Evolutionary conservation across 1,140 invertebrate species (phyloP).

Genomic region (Magallana ariakensis): DNA sequence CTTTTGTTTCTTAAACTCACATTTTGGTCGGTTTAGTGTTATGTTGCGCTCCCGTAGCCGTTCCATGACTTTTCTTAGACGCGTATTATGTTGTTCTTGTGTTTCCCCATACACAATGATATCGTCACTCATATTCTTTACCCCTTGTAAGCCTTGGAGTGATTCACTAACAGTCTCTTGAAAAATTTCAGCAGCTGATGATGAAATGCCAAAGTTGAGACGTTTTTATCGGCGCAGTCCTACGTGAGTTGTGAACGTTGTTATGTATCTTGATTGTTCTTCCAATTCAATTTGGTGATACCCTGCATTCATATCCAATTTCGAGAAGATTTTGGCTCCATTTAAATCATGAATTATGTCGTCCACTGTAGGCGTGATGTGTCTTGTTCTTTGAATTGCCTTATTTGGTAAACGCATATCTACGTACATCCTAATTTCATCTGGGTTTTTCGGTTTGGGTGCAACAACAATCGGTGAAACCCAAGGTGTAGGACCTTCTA

Average conservation of each 20-base stretch:
- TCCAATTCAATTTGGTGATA: constrained; percentile 61
- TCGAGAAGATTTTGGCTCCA: constrained; percentile 58
- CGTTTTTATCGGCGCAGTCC: constrained; percentile 58
- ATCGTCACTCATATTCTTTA: constrained; percentile 50
- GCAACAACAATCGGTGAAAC: constrained; percentile 63
- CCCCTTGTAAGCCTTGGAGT: constrained; percentile 29
- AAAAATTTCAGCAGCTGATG: constrained; percentile 62
- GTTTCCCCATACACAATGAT: constrained; percentile 44
- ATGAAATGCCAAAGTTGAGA: constrained; percentile 56
- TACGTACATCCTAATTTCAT: constrained; percentile 57
- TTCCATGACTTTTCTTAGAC: background rate
- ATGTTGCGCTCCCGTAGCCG: constrained; percentile 24
- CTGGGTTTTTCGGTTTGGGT: constrained; percentile 59
- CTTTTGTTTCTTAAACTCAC: constrained; percentile 49
- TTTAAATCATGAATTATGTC: constrained; percentile 55
- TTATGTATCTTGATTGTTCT: constrained; percentile 53
- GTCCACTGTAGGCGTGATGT: constrained; percentile 52
- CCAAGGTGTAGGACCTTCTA: constrained; percentile 68
- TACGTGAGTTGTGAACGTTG: constrained; percentile 61
- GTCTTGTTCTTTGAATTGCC: constrained; percentile 56
- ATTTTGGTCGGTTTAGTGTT: constrained; percentile 50
- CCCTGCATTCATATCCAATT: constrained; percentile 60
- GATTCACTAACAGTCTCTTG: constrained; percentile 48
- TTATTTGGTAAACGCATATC: constrained; percentile 61
- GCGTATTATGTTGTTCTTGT: constrained; percentile 39